Conservation (phyloP, 1,140 invertebrate genomes). For the Drosophila sucinea region DNA sequence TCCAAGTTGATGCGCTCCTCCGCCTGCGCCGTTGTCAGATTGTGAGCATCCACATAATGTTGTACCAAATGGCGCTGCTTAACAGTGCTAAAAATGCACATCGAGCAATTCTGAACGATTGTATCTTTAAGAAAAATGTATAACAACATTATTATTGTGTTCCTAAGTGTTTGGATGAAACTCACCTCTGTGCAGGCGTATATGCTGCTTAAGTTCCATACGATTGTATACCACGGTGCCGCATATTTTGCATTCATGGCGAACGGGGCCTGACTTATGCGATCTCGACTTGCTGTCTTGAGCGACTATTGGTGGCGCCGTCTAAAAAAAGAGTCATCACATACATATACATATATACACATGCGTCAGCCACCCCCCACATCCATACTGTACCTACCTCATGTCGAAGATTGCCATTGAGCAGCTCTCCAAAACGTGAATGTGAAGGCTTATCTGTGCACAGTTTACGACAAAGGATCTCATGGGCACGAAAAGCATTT, state of each 20-base stretch:
- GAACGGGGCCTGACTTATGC: slow-evolving; percentile 12
- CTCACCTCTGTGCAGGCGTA: slow-evolving; percentile 69
- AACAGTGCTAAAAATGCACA: slow-evolving; percentile 62
- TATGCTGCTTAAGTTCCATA: slow-evolving; percentile 68
- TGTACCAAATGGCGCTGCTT: slow-evolving; percentile 52
- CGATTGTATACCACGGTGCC: slow-evolving; percentile 53
- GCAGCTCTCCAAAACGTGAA: background rate
- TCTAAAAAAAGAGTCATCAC: slow-evolving; percentile 13
- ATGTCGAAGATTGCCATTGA: slow-evolving; percentile 40
- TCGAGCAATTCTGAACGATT: slow-evolving; percentile 54
- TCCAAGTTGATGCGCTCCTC: slow-evolving; percentile 54
- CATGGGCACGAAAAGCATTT: slow-evolving; percentile 67
- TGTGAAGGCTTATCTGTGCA: slow-evolving; percentile 27
- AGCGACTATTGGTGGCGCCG: background rate
- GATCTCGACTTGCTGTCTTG: background rate
- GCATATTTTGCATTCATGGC: slow-evolving; percentile 67
- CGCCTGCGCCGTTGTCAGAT: slow-evolving; percentile 42
- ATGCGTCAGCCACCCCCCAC: background rate
- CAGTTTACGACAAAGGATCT: slow-evolving; percentile 65
- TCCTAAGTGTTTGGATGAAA: background rate
- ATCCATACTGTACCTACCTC: slow-evolving; percentile 23
- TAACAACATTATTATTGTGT: background rate
- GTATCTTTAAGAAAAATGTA: slow-evolving; percentile 37
- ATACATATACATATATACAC: slow-evolving; percentile 2
- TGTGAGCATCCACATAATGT: slow-evolving; percentile 54